Evolutionary conservation across 2,113 vertebrate species (phyloP).

Genomic region (Oryzias celebensis): DNA sequence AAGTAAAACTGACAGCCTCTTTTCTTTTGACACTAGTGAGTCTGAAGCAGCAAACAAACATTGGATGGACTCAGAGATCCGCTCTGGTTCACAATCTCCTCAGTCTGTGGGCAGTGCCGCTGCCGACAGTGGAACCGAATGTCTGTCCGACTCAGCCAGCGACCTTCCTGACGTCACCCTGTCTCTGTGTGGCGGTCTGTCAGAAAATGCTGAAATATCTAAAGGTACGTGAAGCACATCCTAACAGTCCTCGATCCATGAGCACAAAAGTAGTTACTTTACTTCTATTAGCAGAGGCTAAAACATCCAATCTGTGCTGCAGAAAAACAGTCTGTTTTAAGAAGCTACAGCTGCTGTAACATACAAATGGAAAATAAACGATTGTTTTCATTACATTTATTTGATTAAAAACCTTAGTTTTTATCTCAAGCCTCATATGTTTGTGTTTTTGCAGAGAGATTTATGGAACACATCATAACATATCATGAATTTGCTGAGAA

Average conservation of each 20-base stretch:
- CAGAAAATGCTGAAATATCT: constrained; percentile 93
- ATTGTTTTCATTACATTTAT: too few relatives aligned
- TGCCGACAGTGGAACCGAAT: constrained; percentile 96
- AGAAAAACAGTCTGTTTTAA: too few relatives aligned
- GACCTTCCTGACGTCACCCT: constrained; percentile 94
- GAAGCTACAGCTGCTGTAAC: too few relatives aligned
- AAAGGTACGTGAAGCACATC: constrained; percentile 81
- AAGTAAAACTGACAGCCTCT: not conserved
- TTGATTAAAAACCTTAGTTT: not conserved
- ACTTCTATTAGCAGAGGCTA: too few relatives aligned
- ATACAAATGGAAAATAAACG: too few relatives aligned
- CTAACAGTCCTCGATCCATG: constrained; percentile 4
- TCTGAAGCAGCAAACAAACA: constrained; percentile 85
- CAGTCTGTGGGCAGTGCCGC: constrained; percentile 95
- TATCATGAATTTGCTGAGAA: constrained; percentile 97
- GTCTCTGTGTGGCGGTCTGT: constrained; percentile 95
- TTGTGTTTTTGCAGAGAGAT: constrained; percentile 84
- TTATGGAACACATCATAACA: constrained; percentile 95
- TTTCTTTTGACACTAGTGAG: constrained; percentile 75
- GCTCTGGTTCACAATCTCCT: constrained; percentile 92
- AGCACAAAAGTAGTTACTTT: not conserved
- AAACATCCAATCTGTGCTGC: too few relatives aligned
- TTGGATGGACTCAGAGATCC: constrained; percentile 88
- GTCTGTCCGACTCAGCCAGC: constrained; percentile 93
- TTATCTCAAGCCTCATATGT: constrained; percentile 13